A percentile compares a stretch with the other conserved stretches of the same genome.
Evolutionary conservation across 2,113 vertebrate species (phyloP).

Genomic region (Phrynosoma blainvillii): DNA sequence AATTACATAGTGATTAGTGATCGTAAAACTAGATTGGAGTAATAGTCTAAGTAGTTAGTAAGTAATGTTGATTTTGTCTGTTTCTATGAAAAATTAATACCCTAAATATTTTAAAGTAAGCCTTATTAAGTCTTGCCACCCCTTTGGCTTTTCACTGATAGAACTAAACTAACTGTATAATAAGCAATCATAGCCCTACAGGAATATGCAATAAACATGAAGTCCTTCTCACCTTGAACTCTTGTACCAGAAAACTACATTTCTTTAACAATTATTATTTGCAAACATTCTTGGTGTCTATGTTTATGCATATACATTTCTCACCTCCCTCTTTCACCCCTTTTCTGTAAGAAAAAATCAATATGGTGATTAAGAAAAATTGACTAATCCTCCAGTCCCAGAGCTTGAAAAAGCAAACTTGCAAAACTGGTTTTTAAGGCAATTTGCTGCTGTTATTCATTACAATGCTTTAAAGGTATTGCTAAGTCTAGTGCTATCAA

Average conservation of each 20-base stretch:
- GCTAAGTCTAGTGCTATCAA: too few relatives aligned
- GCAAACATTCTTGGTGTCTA: not conserved
- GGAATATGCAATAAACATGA: not conserved
- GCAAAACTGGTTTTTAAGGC: too few relatives aligned
- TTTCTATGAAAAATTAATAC: slow-evolving; percentile 11
- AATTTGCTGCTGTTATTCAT: too few relatives aligned
- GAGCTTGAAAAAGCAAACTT: too few relatives aligned
- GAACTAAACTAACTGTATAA: not conserved
- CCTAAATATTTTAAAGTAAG: slow-evolving; percentile 38
- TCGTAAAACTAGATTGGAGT: slow-evolving; percentile 33
- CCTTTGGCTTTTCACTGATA: not conserved
- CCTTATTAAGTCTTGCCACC: slow-evolving; percentile 6
- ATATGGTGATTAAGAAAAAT: too few relatives aligned
- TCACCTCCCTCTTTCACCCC: not conserved
- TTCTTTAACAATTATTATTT: not conserved
- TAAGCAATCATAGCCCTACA: not conserved
- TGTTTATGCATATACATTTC: not conserved
- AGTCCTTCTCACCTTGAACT: not conserved
- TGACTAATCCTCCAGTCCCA: too few relatives aligned
- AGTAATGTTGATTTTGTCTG: too few relatives aligned
- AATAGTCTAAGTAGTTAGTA: too few relatives aligned
- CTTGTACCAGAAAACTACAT: not conserved
- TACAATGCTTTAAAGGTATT: too few relatives aligned
- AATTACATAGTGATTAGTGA: slow-evolving; percentile 22
- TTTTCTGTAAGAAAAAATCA: not conserved